These are phyloP conservation scores for Trachymyrmex cornetzi DNA, from an alignment of 1,140 invertebrate species.

Conservation along the genomic window DNA sequence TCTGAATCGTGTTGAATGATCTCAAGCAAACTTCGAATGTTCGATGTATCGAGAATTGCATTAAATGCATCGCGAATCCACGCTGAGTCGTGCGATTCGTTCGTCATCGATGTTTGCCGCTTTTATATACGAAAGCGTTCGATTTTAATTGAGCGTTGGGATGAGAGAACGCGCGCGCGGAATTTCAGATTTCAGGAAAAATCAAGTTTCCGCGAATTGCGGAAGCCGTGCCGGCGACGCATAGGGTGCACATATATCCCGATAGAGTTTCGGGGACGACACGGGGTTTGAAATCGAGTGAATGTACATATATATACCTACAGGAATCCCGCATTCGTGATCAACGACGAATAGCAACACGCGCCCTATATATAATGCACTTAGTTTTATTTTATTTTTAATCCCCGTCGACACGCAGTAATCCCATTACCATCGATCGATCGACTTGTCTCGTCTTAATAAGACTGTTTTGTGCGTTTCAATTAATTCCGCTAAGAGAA, in stretches of 20 bases:
- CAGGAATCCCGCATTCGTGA: slow-evolving; percentile 18
- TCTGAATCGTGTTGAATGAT: neutral
- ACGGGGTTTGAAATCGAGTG: slow-evolving; percentile 50
- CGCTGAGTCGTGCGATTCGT: neutral
- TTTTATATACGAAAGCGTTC: slow-evolving; percentile 59
- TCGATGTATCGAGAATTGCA: neutral
- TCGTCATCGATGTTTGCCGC: slow-evolving; percentile 39
- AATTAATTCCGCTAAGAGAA: slow-evolving; percentile 70
- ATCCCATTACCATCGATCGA: slow-evolving; percentile 50
- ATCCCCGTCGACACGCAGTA: slow-evolving; percentile 16
- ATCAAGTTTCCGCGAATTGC: slow-evolving; percentile 51
- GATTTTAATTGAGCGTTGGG: slow-evolving; percentile 55
- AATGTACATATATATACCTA: slow-evolving; percentile 22
- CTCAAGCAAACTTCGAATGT: slow-evolving; percentile 27
- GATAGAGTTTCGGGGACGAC: slow-evolving; percentile 39
- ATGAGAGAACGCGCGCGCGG: slow-evolving; percentile 34
- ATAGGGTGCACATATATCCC: neutral
- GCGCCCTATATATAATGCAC: neutral
- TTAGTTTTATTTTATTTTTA: slow-evolving; percentile 52
- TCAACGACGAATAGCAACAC: slow-evolving; percentile 21
- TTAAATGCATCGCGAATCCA: slow-evolving; percentile 24
- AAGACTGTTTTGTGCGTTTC: slow-evolving; percentile 70
- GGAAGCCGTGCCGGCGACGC: neutral
- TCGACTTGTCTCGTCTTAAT: slow-evolving; percentile 63
- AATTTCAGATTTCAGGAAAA: slow-evolving; percentile 60